Percentiles rank a stretch among this genome's conserved stretches.
Conservation (phyloP, 2,888 invertebrate genomes). For the Rhagonycha lutea region DNA sequence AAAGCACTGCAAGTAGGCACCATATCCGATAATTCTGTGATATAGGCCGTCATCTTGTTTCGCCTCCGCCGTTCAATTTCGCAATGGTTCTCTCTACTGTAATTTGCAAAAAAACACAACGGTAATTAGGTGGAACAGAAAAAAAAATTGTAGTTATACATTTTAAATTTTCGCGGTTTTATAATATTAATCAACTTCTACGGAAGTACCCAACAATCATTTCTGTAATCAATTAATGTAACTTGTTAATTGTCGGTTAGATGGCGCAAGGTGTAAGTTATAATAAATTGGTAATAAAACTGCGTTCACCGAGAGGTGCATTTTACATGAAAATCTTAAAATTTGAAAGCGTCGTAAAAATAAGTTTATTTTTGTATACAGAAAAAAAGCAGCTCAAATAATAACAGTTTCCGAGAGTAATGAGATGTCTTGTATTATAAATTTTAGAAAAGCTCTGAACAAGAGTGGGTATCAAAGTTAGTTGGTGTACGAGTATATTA, state of each 20-base stretch:
- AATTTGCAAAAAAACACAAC: constrained; percentile 51
- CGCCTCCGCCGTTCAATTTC: constrained; percentile 97
- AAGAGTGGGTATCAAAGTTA: constrained; percentile 5
- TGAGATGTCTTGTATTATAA: constrained; percentile 5
- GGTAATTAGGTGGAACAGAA: constrained; percentile 40
- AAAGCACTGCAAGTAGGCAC: constrained; percentile 98
- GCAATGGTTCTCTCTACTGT: constrained; percentile 96
- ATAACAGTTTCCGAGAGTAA: neutral
- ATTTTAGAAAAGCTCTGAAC: constrained; percentile 1
- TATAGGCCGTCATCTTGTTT: constrained; percentile 99
- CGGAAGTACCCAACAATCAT: neutral
- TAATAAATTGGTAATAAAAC: neutral
- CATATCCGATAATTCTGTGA: constrained; percentile 99
- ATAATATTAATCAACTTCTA: neutral
- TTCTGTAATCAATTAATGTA: neutral
- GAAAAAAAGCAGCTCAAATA: neutral
- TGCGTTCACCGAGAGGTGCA: neutral
- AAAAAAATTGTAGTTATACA: neutral
- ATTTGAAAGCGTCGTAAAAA: neutral
- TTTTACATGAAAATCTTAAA: neutral
- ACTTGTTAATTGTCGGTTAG: neutral
- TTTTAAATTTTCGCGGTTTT: neutral
- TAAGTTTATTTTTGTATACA: neutral
- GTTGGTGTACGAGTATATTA: constrained; percentile 34
- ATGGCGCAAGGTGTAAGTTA: neutral